Conservation (phyloP, 2,797 vertebrate species). For the Premnoplex brunnescens region DNA sequence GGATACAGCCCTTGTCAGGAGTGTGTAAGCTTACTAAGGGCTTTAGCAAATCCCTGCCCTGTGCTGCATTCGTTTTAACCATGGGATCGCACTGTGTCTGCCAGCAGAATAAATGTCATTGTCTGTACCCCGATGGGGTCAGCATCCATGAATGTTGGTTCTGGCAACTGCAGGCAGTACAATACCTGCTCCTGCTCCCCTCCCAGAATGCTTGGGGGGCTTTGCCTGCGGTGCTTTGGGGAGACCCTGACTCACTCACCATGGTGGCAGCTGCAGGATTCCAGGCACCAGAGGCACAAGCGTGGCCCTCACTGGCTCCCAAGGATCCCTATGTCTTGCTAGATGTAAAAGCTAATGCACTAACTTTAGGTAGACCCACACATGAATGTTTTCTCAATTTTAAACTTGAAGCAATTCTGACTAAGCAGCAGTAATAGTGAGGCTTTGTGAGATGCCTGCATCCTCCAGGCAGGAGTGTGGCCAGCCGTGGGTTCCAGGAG, state of each 20-base stretch:
- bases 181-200: not conserved
- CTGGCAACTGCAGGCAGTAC: not conserved
- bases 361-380: conserved; percentile 53
- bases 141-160: not conserved
- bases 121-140: not conserved
- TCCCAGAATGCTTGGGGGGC: not conserved
- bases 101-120: not conserved
- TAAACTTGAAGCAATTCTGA: conserved; percentile 77
- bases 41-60: conserved; percentile 14
- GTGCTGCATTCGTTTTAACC: not conserved
- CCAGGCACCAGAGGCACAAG: not conserved
- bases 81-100: not conserved
- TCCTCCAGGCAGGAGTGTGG: not conserved
- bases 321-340: not conserved
- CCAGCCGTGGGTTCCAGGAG: not conserved
- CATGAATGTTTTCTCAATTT: conserved; percentile 75
- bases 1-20: not conserved
- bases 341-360: conserved; percentile 56
- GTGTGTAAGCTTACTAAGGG: not conserved
- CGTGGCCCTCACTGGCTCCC: not conserved
- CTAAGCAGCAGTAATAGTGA: conserved; percentile 9
- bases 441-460: conserved; percentile 20
- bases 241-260: not conserved
- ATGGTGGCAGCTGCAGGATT: not conserved
- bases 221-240: not conserved